Evolutionary conservation across 92 coral and sea anemone species (phyloP).

Genomic region (Paramuricea clavata): DNA sequence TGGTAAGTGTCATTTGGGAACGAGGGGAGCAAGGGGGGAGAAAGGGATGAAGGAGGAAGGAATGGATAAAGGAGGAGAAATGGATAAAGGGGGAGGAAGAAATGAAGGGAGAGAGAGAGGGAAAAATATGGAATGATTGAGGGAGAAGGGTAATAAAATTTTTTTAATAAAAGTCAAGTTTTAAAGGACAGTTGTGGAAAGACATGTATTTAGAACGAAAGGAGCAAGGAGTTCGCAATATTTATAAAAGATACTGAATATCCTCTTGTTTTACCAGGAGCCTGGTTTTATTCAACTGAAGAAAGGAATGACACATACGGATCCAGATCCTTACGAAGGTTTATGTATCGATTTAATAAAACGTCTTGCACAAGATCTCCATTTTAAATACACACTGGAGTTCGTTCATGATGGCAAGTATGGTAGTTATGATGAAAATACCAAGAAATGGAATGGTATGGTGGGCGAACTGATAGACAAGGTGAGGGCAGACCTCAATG

Average conservation of each 20-base stretch:
- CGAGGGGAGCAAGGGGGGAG: not conserved
- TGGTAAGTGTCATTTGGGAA: conserved; percentile 51
- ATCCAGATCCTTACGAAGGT: conserved; percentile 56
- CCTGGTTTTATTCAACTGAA: conserved; percentile 52
- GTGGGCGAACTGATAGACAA: conserved; percentile 79
- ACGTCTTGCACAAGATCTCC: conserved; percentile 63
- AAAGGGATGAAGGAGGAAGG: not conserved
- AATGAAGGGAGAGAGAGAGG: not conserved
- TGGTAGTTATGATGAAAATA: conserved; percentile 43
- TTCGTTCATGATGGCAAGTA: conserved; percentile 61
- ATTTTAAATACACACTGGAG: conserved; percentile 62
- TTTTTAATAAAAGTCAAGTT: too few relatives aligned
- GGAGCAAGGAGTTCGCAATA: too few relatives aligned
- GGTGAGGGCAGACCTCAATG: too few relatives aligned
- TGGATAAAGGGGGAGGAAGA: not conserved
- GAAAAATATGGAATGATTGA: not conserved
- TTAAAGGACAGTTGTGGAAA: not conserved
- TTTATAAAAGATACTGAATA: not conserved
- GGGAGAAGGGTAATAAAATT: too few relatives aligned
- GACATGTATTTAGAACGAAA: not conserved
- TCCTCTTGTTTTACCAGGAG: conserved; percentile 45
- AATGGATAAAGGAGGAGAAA: not conserved
- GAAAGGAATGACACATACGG: conserved; percentile 1
- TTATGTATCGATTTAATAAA: conserved; percentile 66
- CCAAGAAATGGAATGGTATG: conserved; percentile 77